Base-by-base conservation (phyloP, 2,888 invertebrate species). In the Mimumesa dahlbomi region DNA sequence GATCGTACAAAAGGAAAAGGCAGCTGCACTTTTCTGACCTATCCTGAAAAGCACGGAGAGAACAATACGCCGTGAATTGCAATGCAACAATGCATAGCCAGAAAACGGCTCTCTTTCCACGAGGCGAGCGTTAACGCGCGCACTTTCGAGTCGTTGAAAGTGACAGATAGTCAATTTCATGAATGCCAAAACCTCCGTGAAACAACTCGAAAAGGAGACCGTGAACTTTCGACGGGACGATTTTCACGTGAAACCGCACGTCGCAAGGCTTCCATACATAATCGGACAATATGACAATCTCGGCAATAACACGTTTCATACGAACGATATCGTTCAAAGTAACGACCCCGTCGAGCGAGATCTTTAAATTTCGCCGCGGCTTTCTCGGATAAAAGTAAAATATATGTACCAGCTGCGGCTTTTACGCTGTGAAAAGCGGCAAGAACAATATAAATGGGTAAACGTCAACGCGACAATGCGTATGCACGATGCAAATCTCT, bases 21-120 rank as follows among this genome's bases (percentile, higher is more conserved):
- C 69, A 73, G 65, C 76, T 76, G 69, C 43, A 59, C 62, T 76
- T 76, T 69, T 76, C 69, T 71, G 50, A 63, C 52, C 54, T 21
- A 22, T 29, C 43, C 50, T 73, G 72, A 73, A 73, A 73, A 73
- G 63, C 73, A 13, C 14, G 16, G 18, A 19, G 18, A 19, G 56
- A 73, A 73, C 65, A 77, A 68, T 68, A 53, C 46, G 40, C 31
- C 43, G 50, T 67, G 66, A 58, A 63, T 59, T 52, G 71, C 56
- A 1, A 4, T 11, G 58, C 63, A 52, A 63, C 72, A 73, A 73
- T 66, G 54, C 53, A 31, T 43, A 22, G 21, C 22, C 25, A 31
- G 19, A 31, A 31, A 16, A 54, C 9, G 22, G 6, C 38, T 16
- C 16, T 29, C 31, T 38, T 59, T 66, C 13, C 58, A 29, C 5